phyloP scores from a whole-genome alignment of 2,888 invertebrate genomes.

The Margaritifera margaritifera region DNA sequence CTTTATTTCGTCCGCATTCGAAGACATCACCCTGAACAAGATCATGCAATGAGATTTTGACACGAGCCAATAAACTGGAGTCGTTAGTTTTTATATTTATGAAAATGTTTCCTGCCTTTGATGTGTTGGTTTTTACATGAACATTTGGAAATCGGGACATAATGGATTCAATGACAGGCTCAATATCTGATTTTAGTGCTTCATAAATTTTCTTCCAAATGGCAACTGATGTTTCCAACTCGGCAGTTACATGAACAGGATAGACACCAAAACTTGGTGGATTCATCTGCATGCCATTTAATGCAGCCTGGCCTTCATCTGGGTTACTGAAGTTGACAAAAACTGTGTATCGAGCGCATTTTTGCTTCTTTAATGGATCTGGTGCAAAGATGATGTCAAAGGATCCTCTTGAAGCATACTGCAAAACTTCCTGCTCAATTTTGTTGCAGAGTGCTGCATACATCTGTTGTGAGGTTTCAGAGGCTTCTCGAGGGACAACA shows the following conservation, averaged over 20 bases:
- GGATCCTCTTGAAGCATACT: constrained; percentile 4
- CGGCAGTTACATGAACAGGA: constrained; percentile 13
- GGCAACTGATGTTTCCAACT: constrained; percentile 32
- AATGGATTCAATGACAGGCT: constrained; percentile 15
- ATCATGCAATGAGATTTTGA: constrained; percentile 29
- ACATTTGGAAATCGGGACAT: constrained; percentile 5
- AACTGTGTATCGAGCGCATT: constrained; percentile 32
- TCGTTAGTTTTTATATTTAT: constrained; percentile 35
- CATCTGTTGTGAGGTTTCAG: constrained; percentile 1
- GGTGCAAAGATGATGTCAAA: background rate
- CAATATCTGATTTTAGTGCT: constrained; percentile 27
- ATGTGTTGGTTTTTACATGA: constrained; percentile 3
- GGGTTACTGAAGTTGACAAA: constrained; percentile 42
- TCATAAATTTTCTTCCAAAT: constrained; percentile 30
- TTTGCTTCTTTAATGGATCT: constrained; percentile 10
- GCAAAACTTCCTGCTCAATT: constrained; percentile 4
- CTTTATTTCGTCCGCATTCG: constrained; percentile 22
- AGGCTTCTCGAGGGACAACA: constrained; percentile 25
- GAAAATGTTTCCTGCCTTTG: constrained; percentile 34
- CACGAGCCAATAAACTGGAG: constrained; percentile 29
- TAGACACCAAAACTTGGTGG: constrained; percentile 5
- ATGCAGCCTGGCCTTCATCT: constrained; percentile 38
- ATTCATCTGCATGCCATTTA: constrained; percentile 5
- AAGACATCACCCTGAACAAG: constrained; percentile 39
- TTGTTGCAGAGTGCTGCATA: background rate